These are phyloP conservation scores for Chouioia cunea DNA, from an alignment of 2,888 invertebrate genomes.

Conservation along the genomic window DNA sequence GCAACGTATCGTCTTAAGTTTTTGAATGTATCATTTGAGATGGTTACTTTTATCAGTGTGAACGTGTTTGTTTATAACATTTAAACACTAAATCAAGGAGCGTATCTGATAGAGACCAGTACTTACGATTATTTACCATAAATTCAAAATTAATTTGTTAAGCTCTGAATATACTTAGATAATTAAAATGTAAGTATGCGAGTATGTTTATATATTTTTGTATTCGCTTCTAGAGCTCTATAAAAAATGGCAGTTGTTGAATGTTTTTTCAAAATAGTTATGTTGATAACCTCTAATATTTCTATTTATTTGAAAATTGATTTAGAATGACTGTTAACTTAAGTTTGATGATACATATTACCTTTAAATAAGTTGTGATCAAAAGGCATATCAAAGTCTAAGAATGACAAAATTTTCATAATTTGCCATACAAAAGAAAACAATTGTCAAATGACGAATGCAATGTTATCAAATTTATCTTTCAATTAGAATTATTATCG, in stretches of 20 bases:
- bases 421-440: conserved; percentile 10
- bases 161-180: conserved; percentile 11
- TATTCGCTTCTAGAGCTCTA: conserved; percentile 27
- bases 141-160: conserved; percentile 7
- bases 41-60: conserved; percentile 22
- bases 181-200: conserved; percentile 12
- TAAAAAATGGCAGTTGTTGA: not conserved
- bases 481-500: conserved; percentile 11
- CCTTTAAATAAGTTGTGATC: conserved; percentile 38
- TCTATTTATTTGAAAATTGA: conserved; percentile 7
- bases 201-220: conserved; percentile 26
- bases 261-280: conserved; percentile 3
- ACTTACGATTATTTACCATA: conserved; percentile 28
- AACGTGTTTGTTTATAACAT: too few species aligned
- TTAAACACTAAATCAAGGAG: too few species aligned
- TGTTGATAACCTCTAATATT: not conserved
- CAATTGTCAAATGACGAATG: conserved; percentile 11
- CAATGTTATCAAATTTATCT: conserved; percentile 10
- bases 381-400: conserved; percentile 39
- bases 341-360: conserved; percentile 22
- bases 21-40: conserved; percentile 8
- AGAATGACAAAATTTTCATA: conserved; percentile 5
- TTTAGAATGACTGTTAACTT: conserved; percentile 40
- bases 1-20: not conserved
- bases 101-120: not conserved